Percentiles rank a stretch among this genome's conserved stretches.
phyloP scores from a whole-genome alignment of 2,113 vertebrate species.

The Pithys albifrons region DNA sequence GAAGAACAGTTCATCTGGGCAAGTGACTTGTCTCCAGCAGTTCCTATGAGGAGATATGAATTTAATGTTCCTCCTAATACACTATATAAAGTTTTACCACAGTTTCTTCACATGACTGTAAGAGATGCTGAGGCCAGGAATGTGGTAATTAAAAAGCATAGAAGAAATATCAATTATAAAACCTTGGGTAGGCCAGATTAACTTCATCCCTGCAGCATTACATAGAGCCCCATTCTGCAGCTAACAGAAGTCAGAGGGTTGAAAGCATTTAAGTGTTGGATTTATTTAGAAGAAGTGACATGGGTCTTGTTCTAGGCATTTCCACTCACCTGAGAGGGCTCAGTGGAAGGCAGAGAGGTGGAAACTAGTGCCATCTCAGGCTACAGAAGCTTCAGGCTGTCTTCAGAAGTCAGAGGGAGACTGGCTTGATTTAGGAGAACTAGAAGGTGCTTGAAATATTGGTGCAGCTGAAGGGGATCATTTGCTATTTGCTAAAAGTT shows the following conservation, averaged over 20 bases:
- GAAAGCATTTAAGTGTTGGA: neutral
- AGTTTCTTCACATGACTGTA: neutral
- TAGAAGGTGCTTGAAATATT: neutral
- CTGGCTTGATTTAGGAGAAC: neutral
- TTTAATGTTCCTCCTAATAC: neutral
- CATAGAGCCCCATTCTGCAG: fast-evolving
- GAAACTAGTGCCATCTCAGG: neutral
- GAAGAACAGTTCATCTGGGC: neutral
- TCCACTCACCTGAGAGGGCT: neutral
- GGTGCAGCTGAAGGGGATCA: neutral
- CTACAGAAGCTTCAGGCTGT: neutral
- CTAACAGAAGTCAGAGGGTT: neutral
- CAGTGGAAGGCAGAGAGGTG: neutral
- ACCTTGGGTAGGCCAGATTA: neutral
- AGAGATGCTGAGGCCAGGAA: neutral
- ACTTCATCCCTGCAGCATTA: neutral
- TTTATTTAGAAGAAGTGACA: neutral
- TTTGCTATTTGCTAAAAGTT: neutral
- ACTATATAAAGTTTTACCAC: neutral
- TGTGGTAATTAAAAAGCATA: neutral
- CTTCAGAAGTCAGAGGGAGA: neutral
- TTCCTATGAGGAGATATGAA: neutral
- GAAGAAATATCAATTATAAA: neutral
- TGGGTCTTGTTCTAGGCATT: neutral
- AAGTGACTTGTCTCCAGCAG: neutral